A percentile compares a stretch with the other conserved stretches of the same genome.
Evolutionary conservation across 2,113 vertebrate genomes (phyloP).

Genomic region (Thamnophis sirtalis): DNA sequence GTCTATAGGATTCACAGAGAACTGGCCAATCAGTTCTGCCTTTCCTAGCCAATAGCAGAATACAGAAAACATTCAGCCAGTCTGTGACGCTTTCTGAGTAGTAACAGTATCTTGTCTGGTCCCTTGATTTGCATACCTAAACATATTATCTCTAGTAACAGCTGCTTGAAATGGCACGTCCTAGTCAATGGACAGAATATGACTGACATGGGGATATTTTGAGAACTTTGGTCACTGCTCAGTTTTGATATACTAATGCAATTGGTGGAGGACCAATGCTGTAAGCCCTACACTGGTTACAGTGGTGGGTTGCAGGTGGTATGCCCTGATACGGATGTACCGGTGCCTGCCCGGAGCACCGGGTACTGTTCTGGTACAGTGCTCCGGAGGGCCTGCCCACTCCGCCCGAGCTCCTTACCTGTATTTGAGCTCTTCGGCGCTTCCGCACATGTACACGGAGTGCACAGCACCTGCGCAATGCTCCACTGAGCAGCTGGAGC

Average conservation of each 20-base stretch:
- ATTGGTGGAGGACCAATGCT: background rate
- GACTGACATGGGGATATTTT: background rate
- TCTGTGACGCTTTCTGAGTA: background rate
- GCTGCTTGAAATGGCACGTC: background rate
- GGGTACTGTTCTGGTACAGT: too few relatives aligned
- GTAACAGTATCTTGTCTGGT: background rate
- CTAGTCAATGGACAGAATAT: background rate
- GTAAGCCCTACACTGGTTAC: background rate
- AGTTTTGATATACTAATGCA: background rate
- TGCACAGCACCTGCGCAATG: too few relatives aligned
- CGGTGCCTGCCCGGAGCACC: too few relatives aligned
- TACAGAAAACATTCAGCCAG: background rate
- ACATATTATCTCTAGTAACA: background rate
- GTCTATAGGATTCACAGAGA: background rate
- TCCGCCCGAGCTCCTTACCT: too few relatives aligned
- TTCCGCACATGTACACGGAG: too few relatives aligned
- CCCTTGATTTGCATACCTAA: background rate
- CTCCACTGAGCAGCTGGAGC: too few relatives aligned
- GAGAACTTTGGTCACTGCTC: background rate
- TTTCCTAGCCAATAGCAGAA: background rate
- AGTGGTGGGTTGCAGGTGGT: too few relatives aligned
- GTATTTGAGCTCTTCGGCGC: too few relatives aligned
- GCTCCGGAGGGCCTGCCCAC: too few relatives aligned
- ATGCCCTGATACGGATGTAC: too few relatives aligned
- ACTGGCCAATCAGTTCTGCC: background rate